Evolutionary conservation across 35 echinoderm and acorn worm genomes (phyloP), one percentile per base, ranked within the genome.

Genomic region (Stichopus chloronotus): DNA sequence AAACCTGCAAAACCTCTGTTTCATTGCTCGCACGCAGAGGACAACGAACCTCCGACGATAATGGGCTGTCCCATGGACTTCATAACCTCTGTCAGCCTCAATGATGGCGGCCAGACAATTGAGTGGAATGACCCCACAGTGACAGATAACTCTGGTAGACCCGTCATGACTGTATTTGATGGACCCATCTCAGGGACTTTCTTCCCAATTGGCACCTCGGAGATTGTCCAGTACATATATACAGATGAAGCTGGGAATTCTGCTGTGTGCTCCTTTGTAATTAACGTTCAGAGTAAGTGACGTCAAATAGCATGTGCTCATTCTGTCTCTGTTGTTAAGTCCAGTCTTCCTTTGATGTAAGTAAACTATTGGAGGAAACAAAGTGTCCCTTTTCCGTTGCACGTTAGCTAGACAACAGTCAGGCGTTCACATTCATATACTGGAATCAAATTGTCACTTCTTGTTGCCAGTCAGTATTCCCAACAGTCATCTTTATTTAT

Each of bases 231-330:
- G 23, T 89, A 89, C 57, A 89, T 43, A 72, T 89, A 52, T 43
- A 89, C 87, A 24, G 87, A 89, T 19, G 87, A 89, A 54, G 87
- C 87, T 4, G 87, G 87, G 19, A 89, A 89, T 55, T 6, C 14
- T 4, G 87, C 60, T 60, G 55, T 43, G 3, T 89, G 87, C 52
- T 8, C 21, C 9, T 89, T 89, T 43, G 52, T 4, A 25, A 72
- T 89, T 19, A 3, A 21, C 13, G 87, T 89, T 71, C 21, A 59
- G 55, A 43, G 87, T 89, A 63, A 88, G 24, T 69, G 8, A 10
- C 30, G 30, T 43, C 30, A 3, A 43, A 43, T 43, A 43, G 30
- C 30, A 43, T 16, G 1, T 16, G 13, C 13, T 72, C 69, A 43
- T 43, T 43, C 3, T 43, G 1, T 43, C 1, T 3, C 30, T 3